phyloP scores from a whole-genome alignment of 2,888 invertebrate genomes.

The Seladonia tumulorum region DNA sequence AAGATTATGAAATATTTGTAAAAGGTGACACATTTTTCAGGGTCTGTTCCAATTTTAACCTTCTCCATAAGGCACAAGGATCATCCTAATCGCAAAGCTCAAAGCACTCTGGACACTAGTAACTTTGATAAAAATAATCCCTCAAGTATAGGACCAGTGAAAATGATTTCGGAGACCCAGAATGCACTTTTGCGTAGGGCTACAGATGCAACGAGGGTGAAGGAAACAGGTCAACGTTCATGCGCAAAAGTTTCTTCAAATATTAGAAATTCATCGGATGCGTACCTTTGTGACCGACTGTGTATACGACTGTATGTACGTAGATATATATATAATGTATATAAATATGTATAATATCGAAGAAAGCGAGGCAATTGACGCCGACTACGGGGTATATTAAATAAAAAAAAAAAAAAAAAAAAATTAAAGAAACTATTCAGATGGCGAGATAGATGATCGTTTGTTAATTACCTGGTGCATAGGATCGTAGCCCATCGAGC shows the following conservation, averaged over 20 bases:
- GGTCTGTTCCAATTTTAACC: too few relatives aligned
- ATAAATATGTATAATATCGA: conserved; percentile 15
- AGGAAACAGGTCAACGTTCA: neutral
- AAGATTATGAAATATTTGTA: too few relatives aligned
- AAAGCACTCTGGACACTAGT: too few relatives aligned
- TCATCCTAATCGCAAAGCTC: too few relatives aligned
- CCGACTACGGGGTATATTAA: conserved; percentile 44
- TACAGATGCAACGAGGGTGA: neutral
- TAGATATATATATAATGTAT: neutral
- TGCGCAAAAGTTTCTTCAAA: neutral
- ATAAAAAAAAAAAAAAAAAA: neutral
- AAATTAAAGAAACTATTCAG: conserved; percentile 6
- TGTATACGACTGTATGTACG: neutral
- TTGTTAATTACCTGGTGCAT: conserved; percentile 91
- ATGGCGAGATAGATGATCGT: neutral
- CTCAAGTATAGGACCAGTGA: too few relatives aligned
- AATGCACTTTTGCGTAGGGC: neutral
- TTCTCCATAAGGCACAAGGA: too few relatives aligned
- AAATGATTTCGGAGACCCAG: neutral
- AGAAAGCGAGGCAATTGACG: conserved; percentile 62
- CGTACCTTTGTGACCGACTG: neutral
- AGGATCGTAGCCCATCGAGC: conserved; percentile 95
- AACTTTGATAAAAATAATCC: too few relatives aligned
- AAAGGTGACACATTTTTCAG: too few relatives aligned
- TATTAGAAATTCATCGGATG: neutral